Evolutionary conservation across 1,140 invertebrate genomes (phyloP).

Genomic region (Lepidotrigona ventralis): DNA sequence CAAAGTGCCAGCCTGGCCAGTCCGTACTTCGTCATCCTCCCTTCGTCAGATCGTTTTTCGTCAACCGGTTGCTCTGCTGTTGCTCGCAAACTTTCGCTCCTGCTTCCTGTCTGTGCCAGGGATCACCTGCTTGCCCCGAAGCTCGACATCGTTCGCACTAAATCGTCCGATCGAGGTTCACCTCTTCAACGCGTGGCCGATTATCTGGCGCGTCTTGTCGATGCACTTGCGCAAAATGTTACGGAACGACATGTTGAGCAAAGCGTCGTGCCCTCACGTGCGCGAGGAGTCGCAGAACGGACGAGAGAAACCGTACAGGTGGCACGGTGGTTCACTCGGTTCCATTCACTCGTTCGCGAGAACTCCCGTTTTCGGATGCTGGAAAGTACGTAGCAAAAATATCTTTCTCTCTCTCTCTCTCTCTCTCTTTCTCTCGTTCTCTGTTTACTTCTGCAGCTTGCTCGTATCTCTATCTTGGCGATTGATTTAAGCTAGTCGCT

Average conservation of each 20-base stretch:
- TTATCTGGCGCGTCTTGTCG: constrained; percentile 65
- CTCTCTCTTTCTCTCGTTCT: constrained; percentile 33
- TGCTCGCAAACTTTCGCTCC: neutral
- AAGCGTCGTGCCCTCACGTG: constrained; percentile 11
- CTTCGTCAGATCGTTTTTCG: neutral
- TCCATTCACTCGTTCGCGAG: neutral
- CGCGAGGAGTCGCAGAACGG: neutral
- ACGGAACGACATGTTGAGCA: constrained; percentile 65
- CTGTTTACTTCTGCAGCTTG: neutral
- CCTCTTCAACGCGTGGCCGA: constrained; percentile 62
- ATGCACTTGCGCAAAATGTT: constrained; percentile 68
- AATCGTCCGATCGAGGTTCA: constrained; percentile 30
- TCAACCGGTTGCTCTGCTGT: too few relatives aligned
- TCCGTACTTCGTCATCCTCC: constrained; percentile 77
- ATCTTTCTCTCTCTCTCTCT: constrained; percentile 40
- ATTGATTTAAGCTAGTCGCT: constrained; percentile 24
- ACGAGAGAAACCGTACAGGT: neutral
- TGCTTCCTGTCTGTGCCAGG: constrained; percentile 14
- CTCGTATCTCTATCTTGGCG: neutral
- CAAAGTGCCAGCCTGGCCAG: constrained; percentile 75
- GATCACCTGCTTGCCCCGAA: constrained; percentile 27
- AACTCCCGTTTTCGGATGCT: neutral
- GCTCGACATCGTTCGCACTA: neutral
- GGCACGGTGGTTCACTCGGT: too few relatives aligned
- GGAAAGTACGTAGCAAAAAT: constrained; percentile 72